Base-by-base conservation (phyloP, 2,888 invertebrate genomes). In the Strigamia maritima region DNA sequence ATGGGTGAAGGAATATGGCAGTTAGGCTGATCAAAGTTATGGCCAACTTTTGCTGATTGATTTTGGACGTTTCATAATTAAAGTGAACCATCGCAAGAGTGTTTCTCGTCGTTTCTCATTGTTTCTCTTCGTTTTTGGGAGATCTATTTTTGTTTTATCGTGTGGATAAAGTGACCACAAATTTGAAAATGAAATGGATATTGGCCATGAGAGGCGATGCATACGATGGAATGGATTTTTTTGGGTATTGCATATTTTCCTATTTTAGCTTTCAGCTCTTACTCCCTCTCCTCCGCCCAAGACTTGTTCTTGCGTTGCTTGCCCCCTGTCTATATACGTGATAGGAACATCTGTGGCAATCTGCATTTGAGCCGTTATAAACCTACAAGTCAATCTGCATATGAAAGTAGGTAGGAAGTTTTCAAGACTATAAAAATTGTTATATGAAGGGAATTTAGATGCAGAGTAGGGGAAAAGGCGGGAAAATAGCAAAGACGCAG, bases 361-460 rank as follows among this genome's bases (percentile, higher is more conserved):
- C 75, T 75, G 75, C 75, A 75, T 75, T 40, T 75, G 26, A 75
- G 75, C 31, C 75, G 75, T 75, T 75, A 75, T 75, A 75, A 75
- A 75, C 26, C 75, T 75, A 19, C 26, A 40, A 75, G 75, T 75
- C 75, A 75, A 75, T 75, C 75, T 75, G 75, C 75, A 75, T 75
- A 75, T 24, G 75, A 75, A 75, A 75, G 75, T 75, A 75, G 75
- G 75, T 75, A 75, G 26, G 75, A 75, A 75, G 75, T 75, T 75
- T 75, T 75, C 31, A 12, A 28, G 75, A 75, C 75, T 75, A 75
- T 75, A 75, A 75, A 75, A 31, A 28, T 28, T 35, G 75, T 75
- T 75, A 75, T 75, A 28, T 40, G 40, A 40, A 40, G 75, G 75
- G 28, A 35, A 75, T 75, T 75, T 31, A 35, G 75, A 75, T 75